phyloP scores from a whole-genome alignment of 2,113 vertebrate species.

The Mesocricetus auratus region DNA sequence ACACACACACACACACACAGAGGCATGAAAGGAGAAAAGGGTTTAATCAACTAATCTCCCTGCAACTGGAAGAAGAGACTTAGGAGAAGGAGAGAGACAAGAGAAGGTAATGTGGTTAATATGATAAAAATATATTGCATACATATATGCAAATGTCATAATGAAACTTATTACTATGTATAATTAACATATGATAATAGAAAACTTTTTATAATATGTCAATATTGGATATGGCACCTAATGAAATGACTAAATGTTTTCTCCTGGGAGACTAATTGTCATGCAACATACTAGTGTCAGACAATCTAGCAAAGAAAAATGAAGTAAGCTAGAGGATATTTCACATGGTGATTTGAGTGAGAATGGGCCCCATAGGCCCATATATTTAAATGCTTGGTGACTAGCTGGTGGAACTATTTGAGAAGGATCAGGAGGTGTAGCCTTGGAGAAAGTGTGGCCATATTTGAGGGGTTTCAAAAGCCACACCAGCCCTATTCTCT shows the following conservation, averaged over 20 bases:
- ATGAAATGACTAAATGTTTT: conserved; percentile 4
- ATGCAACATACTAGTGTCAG: not conserved
- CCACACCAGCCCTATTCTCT: not conserved
- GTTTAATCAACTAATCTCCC: not conserved
- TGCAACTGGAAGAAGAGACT: not conserved
- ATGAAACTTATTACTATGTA: not conserved
- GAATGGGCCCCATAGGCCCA: not conserved
- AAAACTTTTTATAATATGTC: not conserved
- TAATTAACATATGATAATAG: not conserved
- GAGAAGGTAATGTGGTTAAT: not conserved
- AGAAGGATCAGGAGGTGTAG: not conserved
- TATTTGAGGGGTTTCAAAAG: not conserved
- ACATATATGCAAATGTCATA: not conserved
- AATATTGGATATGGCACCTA: not conserved
- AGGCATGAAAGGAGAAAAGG: not conserved
- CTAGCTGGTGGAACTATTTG: not conserved
- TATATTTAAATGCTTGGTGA: not conserved
- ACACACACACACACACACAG: not conserved
- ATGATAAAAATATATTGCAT: not conserved
- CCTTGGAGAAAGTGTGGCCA: not conserved
- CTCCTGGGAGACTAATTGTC: not conserved
- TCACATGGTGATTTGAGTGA: too few relatives aligned
- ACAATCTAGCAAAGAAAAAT: not conserved
- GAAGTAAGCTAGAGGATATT: not conserved
- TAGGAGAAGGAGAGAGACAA: not conserved